phyloP scores from a whole-genome alignment of 2,888 invertebrate genomes.

The Pecten maximus region DNA sequence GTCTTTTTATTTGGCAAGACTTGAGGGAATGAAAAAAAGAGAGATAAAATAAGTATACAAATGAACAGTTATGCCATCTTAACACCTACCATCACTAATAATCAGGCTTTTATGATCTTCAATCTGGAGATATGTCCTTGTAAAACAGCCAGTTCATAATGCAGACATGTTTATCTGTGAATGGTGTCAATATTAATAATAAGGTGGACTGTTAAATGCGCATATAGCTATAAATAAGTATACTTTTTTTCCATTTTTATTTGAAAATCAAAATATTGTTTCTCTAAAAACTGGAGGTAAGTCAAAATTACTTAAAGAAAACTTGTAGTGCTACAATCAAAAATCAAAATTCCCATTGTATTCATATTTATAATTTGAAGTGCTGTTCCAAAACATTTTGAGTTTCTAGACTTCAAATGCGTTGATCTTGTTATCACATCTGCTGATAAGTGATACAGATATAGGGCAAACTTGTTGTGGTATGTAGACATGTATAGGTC shows the following conservation, averaged over 20 bases:
- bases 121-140: neutral
- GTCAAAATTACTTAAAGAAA: too few relatives aligned
- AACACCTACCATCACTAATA: neutral
- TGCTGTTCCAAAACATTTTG: neutral
- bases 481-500: neutral
- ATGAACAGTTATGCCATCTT: neutral
- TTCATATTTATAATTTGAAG: neutral
- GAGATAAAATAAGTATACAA: neutral
- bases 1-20: neutral
- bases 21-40: neutral
- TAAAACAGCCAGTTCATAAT: neutral
- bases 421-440: neutral
- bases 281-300: neutral
- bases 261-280: neutral
- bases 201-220: neutral
- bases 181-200: neutral
- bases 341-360: neutral
- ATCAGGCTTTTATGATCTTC: neutral
- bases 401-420: neutral
- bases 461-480: neutral
- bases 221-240: neutral
- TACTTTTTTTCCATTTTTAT: neutral
- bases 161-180: neutral
- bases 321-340: slow-evolving; percentile 21
- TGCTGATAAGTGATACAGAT: slow-evolving; percentile 22